phyloP scores from a whole-genome alignment of 2,888 invertebrate species.

The Melipona bicolor region DNA sequence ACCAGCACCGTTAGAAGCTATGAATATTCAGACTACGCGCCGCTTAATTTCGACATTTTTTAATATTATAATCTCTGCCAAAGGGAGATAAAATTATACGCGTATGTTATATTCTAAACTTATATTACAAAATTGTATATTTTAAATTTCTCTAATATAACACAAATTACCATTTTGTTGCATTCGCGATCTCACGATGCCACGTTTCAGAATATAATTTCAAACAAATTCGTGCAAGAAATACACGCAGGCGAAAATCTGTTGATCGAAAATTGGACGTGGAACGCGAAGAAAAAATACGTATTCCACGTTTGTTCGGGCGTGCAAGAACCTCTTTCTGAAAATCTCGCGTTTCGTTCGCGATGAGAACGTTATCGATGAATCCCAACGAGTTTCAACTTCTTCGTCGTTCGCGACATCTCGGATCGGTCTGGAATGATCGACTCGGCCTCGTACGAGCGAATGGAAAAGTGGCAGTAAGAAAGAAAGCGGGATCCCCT shows the following conservation, averaged over 20 bases:
- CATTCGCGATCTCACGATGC: too few species aligned
- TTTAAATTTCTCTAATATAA: too few species aligned
- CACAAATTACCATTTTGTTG: too few species aligned
- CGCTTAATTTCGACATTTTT: too few species aligned
- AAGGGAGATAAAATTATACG: too few species aligned
- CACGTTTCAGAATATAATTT: not conserved
- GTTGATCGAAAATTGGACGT: not conserved
- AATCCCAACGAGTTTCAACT: too few species aligned
- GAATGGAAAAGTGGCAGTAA: conserved; percentile 18
- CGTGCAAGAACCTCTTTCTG: not conserved
- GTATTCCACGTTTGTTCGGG: not conserved
- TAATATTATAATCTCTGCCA: too few species aligned
- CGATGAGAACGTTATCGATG: not conserved
- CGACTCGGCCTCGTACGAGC: not conserved
- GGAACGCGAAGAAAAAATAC: not conserved
- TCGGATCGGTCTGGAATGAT: not conserved
- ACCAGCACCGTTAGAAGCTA: too few species aligned
- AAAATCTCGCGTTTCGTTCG: not conserved
- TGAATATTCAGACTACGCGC: too few species aligned
- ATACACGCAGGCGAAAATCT: not conserved
- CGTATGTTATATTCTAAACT: too few species aligned
- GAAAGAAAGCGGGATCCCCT: not conserved
- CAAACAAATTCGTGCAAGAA: not conserved
- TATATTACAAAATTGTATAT: too few species aligned
- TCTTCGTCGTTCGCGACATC: not conserved